Evolutionary conservation across 2,113 vertebrate genomes (phyloP).

Genomic region (Poeciliopsis prolifica): DNA sequence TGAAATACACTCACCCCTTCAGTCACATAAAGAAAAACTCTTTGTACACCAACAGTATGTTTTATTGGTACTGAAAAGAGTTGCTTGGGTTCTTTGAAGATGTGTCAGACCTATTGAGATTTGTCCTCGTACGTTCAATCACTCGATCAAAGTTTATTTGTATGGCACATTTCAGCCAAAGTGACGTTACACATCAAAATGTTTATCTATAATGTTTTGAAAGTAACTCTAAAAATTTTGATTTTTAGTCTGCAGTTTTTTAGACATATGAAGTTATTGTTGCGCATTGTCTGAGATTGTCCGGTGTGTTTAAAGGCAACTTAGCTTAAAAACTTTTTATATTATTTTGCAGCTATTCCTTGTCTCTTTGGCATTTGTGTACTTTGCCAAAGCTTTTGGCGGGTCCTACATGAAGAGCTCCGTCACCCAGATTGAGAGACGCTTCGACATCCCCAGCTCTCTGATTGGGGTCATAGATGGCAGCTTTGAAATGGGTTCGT

Average conservation of each 20-base stretch:
- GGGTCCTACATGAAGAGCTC: slow-evolving; percentile 90
- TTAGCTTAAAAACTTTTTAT: not conserved
- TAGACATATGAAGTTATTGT: not conserved
- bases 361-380: slow-evolving; percentile 82
- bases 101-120: too few relatives aligned
- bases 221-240: too few relatives aligned
- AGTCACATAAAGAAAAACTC: not conserved
- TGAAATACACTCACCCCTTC: not conserved
- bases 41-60: not conserved
- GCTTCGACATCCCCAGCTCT: slow-evolving; percentile 90
- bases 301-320: not conserved
- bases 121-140: too few relatives aligned
- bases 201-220: too few relatives aligned
- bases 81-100: not conserved
- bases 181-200: too few relatives aligned
- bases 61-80: not conserved
- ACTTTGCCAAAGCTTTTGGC: slow-evolving; percentile 84
- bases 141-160: too few relatives aligned
- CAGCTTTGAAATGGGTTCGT: slow-evolving; percentile 92
- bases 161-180: too few relatives aligned
- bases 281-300: not conserved
- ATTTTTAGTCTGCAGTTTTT: too few relatives aligned
- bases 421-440: slow-evolving; percentile 92
- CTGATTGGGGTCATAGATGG: slow-evolving; percentile 87
- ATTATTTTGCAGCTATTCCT: slow-evolving; percentile 84